These are phyloP conservation scores for Anticlea derivata DNA, from an alignment of 2,888 invertebrate species.

Conservation along the genomic window DNA sequence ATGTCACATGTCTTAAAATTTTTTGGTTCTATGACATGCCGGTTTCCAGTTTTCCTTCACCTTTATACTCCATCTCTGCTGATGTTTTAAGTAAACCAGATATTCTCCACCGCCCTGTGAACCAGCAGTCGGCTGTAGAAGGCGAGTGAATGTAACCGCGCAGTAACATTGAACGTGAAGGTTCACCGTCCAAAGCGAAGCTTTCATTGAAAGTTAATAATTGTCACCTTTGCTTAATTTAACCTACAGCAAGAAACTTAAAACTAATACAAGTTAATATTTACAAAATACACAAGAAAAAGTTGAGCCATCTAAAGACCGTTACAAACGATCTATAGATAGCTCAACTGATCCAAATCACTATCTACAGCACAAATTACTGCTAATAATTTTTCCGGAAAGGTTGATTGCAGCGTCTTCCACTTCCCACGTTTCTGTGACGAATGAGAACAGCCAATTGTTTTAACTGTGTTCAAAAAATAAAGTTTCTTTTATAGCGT, in stretches of 20 bases:
- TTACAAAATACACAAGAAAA: too few species aligned
- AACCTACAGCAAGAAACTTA: conserved; percentile 17
- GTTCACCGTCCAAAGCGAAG: conserved; percentile 63
- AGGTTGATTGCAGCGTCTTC: conserved; percentile 30
- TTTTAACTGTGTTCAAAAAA: background rate
- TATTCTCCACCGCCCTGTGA: conserved; percentile 13
- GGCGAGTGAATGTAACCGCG: conserved; percentile 55
- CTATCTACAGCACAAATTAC: too few species aligned
- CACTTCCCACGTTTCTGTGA: conserved; percentile 10
- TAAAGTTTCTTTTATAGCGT: background rate
- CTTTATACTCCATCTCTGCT: too few species aligned
- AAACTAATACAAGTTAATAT: too few species aligned
- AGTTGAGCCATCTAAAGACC: too few species aligned
- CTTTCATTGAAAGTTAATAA: conserved; percentile 38
- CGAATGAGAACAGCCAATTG: conserved; percentile 2
- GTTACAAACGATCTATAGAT: too few species aligned
- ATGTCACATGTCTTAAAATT: too few species aligned
- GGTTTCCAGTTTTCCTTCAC: too few species aligned
- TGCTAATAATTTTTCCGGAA: conserved; percentile 15
- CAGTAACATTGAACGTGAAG: conserved; percentile 72
- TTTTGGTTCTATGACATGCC: too few species aligned
- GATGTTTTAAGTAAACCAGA: conserved; percentile 6
- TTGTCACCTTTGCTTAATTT: conserved; percentile 41
- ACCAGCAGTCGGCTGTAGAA: conserved; percentile 41
- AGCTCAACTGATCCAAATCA: too few species aligned